A percentile compares a stretch with the other conserved stretches of the same genome.
Conservation (phyloP, 2,888 invertebrate species). For the Archips crataeganus region DNA sequence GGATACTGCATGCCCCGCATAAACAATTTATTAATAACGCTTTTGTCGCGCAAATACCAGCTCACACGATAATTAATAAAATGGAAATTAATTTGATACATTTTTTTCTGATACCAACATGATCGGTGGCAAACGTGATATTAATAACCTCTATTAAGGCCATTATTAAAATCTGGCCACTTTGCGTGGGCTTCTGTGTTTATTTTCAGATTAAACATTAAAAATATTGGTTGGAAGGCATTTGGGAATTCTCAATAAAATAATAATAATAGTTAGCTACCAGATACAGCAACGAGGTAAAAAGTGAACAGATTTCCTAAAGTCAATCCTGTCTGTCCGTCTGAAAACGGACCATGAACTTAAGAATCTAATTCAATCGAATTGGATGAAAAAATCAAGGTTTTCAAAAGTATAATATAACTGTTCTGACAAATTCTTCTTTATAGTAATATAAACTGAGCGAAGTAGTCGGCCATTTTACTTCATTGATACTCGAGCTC, state of each 20-base stretch:
- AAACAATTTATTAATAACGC: slow-evolving; percentile 38
- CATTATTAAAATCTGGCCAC: slow-evolving; percentile 36
- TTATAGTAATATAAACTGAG: not conserved
- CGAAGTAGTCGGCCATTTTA: slow-evolving; percentile 57
- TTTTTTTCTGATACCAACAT: slow-evolving; percentile 31
- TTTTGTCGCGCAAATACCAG: slow-evolving; percentile 35
- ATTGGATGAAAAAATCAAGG: too few species aligned
- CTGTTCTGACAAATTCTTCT: too few species aligned
- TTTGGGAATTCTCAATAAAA: not conserved
- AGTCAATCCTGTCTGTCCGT: too few species aligned
- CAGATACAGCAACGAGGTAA: too few species aligned
- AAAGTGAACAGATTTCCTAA: too few species aligned
- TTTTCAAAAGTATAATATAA: too few species aligned
- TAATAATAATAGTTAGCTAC: too few species aligned
- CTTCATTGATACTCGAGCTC: slow-evolving; percentile 60
- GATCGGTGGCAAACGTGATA: slow-evolving; percentile 24
- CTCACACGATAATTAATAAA: slow-evolving; percentile 30
- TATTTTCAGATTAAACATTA: slow-evolving; percentile 5
- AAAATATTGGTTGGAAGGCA: not conserved
- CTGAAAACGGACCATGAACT: too few species aligned
- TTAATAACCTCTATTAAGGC: slow-evolving; percentile 37
- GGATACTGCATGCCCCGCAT: slow-evolving; percentile 14
- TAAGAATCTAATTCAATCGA: not conserved
- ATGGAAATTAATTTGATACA: slow-evolving; percentile 36
- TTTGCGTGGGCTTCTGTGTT: slow-evolving; percentile 14